Conservation (phyloP, 1,140 invertebrate species). For the Hypsibius dujardini region DNA sequence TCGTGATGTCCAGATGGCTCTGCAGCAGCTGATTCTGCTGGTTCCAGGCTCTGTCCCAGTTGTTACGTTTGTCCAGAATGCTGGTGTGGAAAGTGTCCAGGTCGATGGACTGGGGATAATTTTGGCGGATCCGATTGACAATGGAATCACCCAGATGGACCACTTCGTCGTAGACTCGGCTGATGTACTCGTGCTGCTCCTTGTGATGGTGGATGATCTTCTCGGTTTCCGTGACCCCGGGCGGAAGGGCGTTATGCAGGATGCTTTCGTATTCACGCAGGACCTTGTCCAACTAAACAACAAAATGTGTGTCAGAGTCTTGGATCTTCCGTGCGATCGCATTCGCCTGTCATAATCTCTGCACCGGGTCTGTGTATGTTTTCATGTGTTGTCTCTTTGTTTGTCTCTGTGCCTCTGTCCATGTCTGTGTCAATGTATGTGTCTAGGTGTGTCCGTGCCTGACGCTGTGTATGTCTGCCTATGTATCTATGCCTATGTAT, state of each 20-base stretch:
- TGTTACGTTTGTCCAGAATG: conserved; percentile 19
- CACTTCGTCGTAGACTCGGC: not conserved
- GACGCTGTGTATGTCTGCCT: too few relatives aligned
- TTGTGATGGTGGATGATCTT: not conserved
- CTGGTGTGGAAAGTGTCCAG: conserved; percentile 12
- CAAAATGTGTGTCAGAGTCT: conserved; percentile 22
- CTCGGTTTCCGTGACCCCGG: not conserved
- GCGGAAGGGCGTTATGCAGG: not conserved
- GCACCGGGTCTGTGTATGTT: too few relatives aligned
- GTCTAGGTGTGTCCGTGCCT: too few relatives aligned
- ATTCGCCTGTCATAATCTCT: conserved; percentile 20
- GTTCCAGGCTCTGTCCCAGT: conserved; percentile 44
- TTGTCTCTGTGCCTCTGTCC: too few relatives aligned
- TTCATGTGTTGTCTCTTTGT: too few relatives aligned
- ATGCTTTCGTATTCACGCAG: conserved; percentile 29
- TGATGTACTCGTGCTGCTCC: not conserved
- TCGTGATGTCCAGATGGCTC: conserved; percentile 38
- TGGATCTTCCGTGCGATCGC: conserved; percentile 46
- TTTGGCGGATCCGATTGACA: conserved; percentile 8
- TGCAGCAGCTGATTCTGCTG: conserved; percentile 44
- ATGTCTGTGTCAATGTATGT: too few relatives aligned
- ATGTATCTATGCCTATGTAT: too few relatives aligned
- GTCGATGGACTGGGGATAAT: not conserved
- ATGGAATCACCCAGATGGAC: conserved; percentile 5
- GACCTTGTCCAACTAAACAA: conserved; percentile 37